Conservation (phyloP, 2,113 vertebrate genomes). For the Microcebus lehilahytsara region DNA sequence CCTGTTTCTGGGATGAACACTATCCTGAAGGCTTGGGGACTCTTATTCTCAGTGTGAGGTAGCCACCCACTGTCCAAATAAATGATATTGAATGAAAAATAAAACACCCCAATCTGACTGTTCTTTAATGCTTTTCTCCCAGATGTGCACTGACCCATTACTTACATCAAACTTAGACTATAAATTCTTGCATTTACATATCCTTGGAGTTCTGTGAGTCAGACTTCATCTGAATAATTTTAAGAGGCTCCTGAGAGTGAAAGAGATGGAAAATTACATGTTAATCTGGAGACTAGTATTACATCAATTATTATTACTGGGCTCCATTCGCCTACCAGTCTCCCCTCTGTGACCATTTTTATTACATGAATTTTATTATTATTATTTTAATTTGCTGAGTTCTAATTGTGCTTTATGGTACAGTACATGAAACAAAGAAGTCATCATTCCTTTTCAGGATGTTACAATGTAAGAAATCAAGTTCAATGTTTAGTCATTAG, state of each 20-base stretch:
- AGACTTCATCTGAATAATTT: conserved; percentile 55
- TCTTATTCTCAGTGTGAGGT: background rate
- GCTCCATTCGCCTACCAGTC: background rate
- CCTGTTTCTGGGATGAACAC: background rate
- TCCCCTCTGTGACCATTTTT: conserved; percentile 22
- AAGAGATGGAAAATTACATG: conserved; percentile 31
- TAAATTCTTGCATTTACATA: conserved; percentile 46
- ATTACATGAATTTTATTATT: background rate
- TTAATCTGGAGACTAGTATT: conserved; percentile 16
- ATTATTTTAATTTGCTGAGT: conserved; percentile 38
- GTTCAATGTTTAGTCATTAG: background rate
- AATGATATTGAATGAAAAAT: background rate
- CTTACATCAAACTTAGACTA: conserved; percentile 9
- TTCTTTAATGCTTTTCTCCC: conserved; percentile 31
- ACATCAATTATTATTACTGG: conserved; percentile 23
- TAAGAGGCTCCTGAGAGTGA: conserved; percentile 24
- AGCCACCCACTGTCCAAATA: background rate
- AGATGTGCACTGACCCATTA: conserved; percentile 30
- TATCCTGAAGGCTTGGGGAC: background rate
- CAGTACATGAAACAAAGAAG: background rate
- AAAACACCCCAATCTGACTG: background rate
- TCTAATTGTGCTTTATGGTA: background rate
- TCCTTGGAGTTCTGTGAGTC: conserved; percentile 16
- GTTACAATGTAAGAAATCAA: background rate
- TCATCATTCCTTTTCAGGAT: background rate